Evolutionary conservation across 2,797 vertebrate genomes (phyloP).

Genomic region (Kryptopterus vitreolus): DNA sequence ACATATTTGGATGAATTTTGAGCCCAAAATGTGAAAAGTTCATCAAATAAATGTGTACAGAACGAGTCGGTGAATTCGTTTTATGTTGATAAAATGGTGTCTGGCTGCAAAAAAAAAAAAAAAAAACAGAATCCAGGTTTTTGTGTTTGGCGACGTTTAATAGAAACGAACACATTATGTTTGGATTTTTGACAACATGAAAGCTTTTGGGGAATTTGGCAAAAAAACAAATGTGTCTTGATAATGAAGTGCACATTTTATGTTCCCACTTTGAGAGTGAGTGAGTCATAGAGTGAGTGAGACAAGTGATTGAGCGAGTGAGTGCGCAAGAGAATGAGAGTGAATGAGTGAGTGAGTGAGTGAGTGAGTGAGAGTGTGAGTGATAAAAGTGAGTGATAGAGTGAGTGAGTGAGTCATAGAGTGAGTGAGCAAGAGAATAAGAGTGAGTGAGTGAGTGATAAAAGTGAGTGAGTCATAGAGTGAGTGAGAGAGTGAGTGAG

Average conservation of each 20-base stretch:
- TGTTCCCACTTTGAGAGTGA: neutral
- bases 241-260: constrained; percentile 1
- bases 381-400: neutral
- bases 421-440: neutral
- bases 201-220: constrained; percentile 23
- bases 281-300: neutral
- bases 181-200: neutral
- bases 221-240: neutral
- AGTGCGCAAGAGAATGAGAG: neutral
- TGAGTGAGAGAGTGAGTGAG: no score
- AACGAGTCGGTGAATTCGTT: neutral
- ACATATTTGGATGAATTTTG: neutral
- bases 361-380: neutral
- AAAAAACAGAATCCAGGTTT: no score
- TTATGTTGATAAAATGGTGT: neutral
- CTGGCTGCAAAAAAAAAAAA: neutral
- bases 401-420: neutral
- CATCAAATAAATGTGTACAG: neutral
- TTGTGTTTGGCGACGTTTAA: neutral
- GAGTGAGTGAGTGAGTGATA: neutral
- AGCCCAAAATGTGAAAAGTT: neutral
- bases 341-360: no score
- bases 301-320: neutral
- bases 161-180: neutral
- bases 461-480: no score